These are phyloP conservation scores for Mormyrops attenuatus DNA, from an alignment of 2,797 vertebrate species.

Conservation along the genomic window DNA sequence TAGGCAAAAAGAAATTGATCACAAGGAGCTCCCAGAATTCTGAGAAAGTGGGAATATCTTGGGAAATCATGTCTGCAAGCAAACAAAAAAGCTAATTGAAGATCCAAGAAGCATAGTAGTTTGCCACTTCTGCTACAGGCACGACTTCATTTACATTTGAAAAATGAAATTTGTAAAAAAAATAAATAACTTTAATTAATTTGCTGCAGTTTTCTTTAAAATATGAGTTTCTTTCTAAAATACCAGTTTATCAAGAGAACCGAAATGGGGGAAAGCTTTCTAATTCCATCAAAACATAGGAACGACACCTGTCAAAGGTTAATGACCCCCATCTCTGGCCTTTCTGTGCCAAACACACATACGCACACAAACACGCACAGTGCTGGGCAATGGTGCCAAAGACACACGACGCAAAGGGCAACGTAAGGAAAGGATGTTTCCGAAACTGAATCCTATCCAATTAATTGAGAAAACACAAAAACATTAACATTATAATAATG, in stretches of 20 bases:
- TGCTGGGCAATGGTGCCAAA: background rate
- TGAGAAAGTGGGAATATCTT: background rate
- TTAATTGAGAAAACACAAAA: slow-evolving; percentile 14
- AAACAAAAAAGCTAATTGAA: background rate
- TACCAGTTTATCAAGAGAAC: background rate
- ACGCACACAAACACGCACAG: background rate
- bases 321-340: background rate
- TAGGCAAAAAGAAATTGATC: background rate
- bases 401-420: background rate
- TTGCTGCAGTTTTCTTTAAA: background rate
- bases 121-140: background rate
- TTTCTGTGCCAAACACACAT: background rate
- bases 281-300: background rate
- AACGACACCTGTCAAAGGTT: background rate
- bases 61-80: background rate
- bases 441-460: background rate
- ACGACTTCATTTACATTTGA: background rate
- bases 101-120: background rate
- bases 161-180: background rate
- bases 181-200: background rate
- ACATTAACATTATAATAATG: background rate
- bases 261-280: background rate
- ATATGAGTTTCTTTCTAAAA: background rate
- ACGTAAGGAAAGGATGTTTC: background rate
- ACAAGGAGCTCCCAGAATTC: background rate